Evolutionary conservation across 2,113 vertebrate genomes (phyloP).

Genomic region (Notechis scutatus): DNA sequence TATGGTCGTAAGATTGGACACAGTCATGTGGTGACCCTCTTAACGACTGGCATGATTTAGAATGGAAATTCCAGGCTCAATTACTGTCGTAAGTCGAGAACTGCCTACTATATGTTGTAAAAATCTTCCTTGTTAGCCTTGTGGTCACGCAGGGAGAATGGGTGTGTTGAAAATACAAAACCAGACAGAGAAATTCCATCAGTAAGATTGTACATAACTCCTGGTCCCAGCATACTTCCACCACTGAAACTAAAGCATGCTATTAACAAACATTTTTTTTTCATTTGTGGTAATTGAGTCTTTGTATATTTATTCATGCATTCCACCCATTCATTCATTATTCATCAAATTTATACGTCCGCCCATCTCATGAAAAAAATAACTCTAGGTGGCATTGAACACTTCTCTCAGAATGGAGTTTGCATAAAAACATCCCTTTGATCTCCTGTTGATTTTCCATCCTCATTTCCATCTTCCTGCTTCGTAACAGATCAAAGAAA

Average conservation of each 20-base stretch:
- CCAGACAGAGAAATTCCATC: background rate
- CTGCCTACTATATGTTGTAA: background rate
- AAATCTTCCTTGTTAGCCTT: background rate
- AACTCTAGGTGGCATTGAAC: background rate
- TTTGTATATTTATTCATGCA: background rate
- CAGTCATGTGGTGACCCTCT: background rate
- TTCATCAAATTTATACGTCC: background rate
- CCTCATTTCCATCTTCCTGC: background rate
- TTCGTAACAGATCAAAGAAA: slow-evolving; percentile 44
- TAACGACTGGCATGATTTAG: accelerated
- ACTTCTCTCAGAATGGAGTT: background rate
- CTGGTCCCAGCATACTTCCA: background rate
- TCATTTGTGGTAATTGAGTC: background rate
- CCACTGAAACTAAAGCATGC: background rate
- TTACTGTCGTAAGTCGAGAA: background rate
- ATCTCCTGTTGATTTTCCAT: slow-evolving; percentile 22
- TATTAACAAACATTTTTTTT: background rate
- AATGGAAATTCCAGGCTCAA: background rate
- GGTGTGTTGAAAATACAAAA: background rate
- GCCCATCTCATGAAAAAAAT: background rate
- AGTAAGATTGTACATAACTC: too few species aligned
- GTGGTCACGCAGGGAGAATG: background rate
- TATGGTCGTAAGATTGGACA: background rate
- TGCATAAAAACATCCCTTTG: slow-evolving; percentile 16
- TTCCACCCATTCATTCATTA: background rate